phyloP scores from a whole-genome alignment of 2,888 invertebrate genomes.

The Bombylius discolor region DNA sequence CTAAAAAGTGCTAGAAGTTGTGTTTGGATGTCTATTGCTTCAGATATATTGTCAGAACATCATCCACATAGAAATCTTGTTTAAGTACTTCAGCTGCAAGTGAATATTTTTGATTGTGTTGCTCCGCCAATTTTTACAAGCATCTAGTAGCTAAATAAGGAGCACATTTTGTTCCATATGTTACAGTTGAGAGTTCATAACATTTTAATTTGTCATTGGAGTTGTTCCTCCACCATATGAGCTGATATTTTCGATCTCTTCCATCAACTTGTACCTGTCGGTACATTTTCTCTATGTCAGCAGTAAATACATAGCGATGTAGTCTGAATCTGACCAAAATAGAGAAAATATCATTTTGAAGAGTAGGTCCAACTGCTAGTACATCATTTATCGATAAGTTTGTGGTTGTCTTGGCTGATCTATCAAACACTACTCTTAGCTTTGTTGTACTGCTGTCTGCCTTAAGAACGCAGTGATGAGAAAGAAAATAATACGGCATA shows the following conservation, averaged over 20 bases:
- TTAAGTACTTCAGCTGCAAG: slow-evolving; percentile 35
- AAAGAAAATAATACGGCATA: too few species aligned
- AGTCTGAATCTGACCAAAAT: too few species aligned
- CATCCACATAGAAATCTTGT: slow-evolving; percentile 39
- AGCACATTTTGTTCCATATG: slow-evolving; percentile 19
- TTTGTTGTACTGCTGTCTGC: too few species aligned
- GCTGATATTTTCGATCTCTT: slow-evolving; percentile 22
- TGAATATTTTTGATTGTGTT: slow-evolving; percentile 40
- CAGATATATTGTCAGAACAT: slow-evolving; percentile 31
- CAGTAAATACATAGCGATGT: too few species aligned
- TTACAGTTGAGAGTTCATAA: slow-evolving; percentile 14
- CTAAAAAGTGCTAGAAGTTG: neutral
- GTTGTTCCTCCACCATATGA: slow-evolving; percentile 30
- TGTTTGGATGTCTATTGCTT: slow-evolving; percentile 6
- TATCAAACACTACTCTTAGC: too few species aligned
- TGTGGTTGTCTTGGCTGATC: too few species aligned
- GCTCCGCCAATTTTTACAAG: slow-evolving; percentile 32
- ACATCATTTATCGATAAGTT: too few species aligned
- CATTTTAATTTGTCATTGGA: slow-evolving; percentile 28
- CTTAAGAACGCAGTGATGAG: too few species aligned
- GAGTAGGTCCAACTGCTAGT: too few species aligned
- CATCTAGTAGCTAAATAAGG: slow-evolving; percentile 31
- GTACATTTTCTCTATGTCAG: too few species aligned
- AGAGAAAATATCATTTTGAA: too few species aligned
- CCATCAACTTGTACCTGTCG: too few species aligned